These are phyloP conservation scores for Antrozous pallidus DNA, from an alignment of 2,797 vertebrate species.

Conservation along the genomic window DNA sequence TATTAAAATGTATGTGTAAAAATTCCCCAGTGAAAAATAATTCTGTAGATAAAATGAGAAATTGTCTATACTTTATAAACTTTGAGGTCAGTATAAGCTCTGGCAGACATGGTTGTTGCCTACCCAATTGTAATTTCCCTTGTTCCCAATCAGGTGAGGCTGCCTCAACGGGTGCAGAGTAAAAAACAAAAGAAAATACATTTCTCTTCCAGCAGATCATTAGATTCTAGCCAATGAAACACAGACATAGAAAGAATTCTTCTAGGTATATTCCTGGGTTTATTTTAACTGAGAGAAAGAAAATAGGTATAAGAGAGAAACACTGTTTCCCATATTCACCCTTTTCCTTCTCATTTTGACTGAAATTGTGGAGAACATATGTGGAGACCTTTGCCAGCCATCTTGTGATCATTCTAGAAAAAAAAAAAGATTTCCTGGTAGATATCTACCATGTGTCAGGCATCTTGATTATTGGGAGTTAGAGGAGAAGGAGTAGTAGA, in stretches of 20 bases:
- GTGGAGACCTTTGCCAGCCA: neutral
- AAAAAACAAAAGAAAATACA: neutral
- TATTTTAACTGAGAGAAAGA: neutral
- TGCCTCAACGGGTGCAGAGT: neutral
- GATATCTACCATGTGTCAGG: neutral
- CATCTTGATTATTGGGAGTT: neutral
- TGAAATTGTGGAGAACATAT: neutral
- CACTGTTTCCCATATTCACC: no score
- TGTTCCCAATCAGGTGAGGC: neutral
- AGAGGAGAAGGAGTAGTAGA: neutral
- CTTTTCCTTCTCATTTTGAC: neutral
- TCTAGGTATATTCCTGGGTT: no score
- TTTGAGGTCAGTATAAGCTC: neutral
- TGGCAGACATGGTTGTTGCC: neutral
- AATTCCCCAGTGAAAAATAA: neutral
- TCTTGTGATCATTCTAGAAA: neutral
- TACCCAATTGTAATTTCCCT: neutral
- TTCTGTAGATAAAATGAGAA: neutral
- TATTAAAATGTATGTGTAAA: neutral
- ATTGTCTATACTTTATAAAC: neutral
- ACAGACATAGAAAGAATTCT: neutral
- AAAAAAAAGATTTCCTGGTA: slow-evolving; percentile 18
- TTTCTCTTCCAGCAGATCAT: neutral
- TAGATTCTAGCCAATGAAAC: neutral
- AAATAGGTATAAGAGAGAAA: neutral